Evolutionary conservation across 2,888 invertebrate species (phyloP), one percentile per base, ranked within the genome.

Genomic region (Lasioglossum malachurum): DNA sequence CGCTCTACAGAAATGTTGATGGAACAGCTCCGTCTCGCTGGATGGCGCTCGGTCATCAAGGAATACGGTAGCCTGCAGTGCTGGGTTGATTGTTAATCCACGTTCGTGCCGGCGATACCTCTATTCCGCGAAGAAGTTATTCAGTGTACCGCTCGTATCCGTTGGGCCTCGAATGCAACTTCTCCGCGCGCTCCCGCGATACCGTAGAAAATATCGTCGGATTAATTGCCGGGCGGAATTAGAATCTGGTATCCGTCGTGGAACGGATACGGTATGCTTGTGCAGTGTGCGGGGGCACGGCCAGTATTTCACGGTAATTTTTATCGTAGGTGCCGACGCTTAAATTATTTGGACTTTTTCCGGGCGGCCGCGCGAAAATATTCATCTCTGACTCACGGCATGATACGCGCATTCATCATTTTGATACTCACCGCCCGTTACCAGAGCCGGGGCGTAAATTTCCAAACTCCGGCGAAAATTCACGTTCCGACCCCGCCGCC

Each of bases 391-490:
- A 84, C 80, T 67, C 80, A 53, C 73, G 77, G 73, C 74, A 69
- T 90, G 86, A 89, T 88, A 87, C 82, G 75, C 79, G 82, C 89
- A 81, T 89, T 89, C 87, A 82, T 90, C 90, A 90, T 90, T 90
- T 86, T 83, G 90, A 89, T 89, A 85, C 83, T 73, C 49, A 49
- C 83, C 73, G 73, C 78, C 53, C 71, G 84, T 83, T 86, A 79
- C 83, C 67, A 35, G 75, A 35, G 74, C 38, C 76, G 5, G 57
- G 38, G 79, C 81, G 89, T 89, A 87, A 89, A 89, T 89, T 89
- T 83, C 64, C 75, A 75, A 80, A 79, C 88, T 73, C 78, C 57
- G 79, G 44, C 76, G 71, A 84, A 77, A 87, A 89, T 87, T 87
- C 84, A 71, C 87, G 84, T 77, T 75, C 82, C 76, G 35, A 16